These are phyloP conservation scores for Poecile atricapillus DNA, from an alignment of 2,113 vertebrate species.

Conservation along the genomic window DNA sequence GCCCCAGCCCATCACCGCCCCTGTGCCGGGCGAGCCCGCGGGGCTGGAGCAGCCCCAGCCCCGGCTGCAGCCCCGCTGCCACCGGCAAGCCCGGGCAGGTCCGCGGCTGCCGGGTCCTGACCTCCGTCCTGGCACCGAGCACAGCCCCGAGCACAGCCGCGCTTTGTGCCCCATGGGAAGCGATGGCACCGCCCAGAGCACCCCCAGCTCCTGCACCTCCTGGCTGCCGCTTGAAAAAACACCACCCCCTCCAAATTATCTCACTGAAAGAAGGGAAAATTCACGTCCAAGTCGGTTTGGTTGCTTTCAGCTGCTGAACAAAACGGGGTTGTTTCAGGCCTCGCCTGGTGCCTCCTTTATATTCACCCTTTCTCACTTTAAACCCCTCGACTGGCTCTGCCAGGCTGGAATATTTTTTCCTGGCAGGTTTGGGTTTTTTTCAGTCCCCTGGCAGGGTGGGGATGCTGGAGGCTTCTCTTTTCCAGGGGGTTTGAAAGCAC, in stretches of 20 bases:
- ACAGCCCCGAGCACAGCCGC: neutral
- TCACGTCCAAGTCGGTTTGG: neutral
- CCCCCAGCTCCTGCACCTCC: neutral
- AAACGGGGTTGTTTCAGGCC: slow-evolving; percentile 26
- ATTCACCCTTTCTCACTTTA: neutral
- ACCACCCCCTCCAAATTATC: neutral
- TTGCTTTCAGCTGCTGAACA: slow-evolving; percentile 41
- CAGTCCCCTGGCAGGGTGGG: neutral
- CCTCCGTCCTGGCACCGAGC: neutral
- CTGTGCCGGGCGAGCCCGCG: neutral
- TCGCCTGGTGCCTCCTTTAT: slow-evolving; percentile 38
- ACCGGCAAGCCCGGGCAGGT: slow-evolving; percentile 68
- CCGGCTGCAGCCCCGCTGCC: neutral
- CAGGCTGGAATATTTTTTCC: slow-evolving; percentile 12
- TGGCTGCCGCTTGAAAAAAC: neutral
- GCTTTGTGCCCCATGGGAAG: neutral
- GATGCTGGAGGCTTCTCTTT: neutral
- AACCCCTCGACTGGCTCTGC: neutral
- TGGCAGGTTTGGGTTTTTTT: neutral
- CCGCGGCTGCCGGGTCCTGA: neutral
- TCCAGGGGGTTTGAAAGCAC: neutral
- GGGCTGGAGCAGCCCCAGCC: neutral
- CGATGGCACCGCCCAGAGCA: neutral
- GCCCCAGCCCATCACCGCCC: neutral
- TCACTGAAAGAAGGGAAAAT: neutral